Base-by-base conservation (phyloP, 2,113 vertebrate species). In the Silurus meridionalis region DNA sequence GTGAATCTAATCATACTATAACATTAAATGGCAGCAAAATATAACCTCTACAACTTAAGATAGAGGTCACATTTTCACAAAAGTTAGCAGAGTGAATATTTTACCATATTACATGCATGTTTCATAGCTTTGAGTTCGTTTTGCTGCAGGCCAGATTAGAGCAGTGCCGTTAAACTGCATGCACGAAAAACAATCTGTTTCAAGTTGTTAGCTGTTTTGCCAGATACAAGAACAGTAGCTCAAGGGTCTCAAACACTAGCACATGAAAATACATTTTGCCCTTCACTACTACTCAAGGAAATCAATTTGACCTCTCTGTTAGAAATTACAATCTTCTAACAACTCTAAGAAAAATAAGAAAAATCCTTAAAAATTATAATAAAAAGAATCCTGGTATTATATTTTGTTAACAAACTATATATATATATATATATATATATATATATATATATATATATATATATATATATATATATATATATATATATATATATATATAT, bases 201-300 rank as follows among this genome's bases (percentile, higher is more conserved):
- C 23, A 77, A 21, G 52, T 61, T 37, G 9, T 52, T 64, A 15
- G 48, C 60, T 25, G 77, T 66, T 14, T 28, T 64, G 83, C 67
- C 57, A 55, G 79, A 53, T 74, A 66, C 48, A 84, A 79, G 58
- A 85, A 88, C 72, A 83, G 83, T 90, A 89, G 84, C 83, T 90
- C 89, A 89, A 85, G 85, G 91, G 90, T 90, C 89, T 91, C 89
- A 89, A 91, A 91, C 71, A 58, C 64, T 52, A 37, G 78, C 82
- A 75, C 69, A 82, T 48, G 60, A 25, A 89, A 61, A 71, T 52
- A n/a, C 78, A 71, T 14, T 79, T 82, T 25, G 66, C 14, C 82
- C 83, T 53, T 75, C 48, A 52, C 48, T 58, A 61, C 80, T 79
- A 63, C 64, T 66, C 52, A 14, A 82, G 19, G 57, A 77, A 87